Evolutionary conservation across 2,797 vertebrate species (phyloP), one percentile per base, ranked within the genome.

Genomic region (Echiichthys vipera): DNA sequence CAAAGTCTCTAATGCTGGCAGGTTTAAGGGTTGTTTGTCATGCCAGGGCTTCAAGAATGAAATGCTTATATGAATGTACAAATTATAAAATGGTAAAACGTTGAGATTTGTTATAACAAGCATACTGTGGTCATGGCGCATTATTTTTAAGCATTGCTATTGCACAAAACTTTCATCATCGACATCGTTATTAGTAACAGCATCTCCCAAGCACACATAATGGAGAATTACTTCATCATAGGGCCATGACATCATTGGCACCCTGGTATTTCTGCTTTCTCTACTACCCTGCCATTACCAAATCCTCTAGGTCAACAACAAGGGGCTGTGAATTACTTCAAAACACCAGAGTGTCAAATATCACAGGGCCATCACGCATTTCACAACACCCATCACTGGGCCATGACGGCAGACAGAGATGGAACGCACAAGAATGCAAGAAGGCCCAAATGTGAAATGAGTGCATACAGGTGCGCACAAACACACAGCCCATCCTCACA

Each of bases 281-380:
- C 65, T 14, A 65, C 70, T 78, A 86, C 83, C 62, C 72, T 30
- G 25, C 74, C 89, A 82, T 88, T 77, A 83, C 63, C 54, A 77
- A 77, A 90, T 85, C 75, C 77, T 73, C 71, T 85, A 34, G 55
- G 84, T 86, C 81, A 91, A 85, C 78, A 83, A 71, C 91, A 87
- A 70, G 14, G 15, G 73, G 73, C 61, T 81, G 91, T 32, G 85
- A 92, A 91, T 90, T 85, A 90, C 83, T 59, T 77, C 56, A 81
- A 85, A 83, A 90, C 88, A 89, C 75, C 47, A 6, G 20, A 17
- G 74, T 63, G 91, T 65, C 65, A 92, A 89, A 94, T 94, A 89
- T 82, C 85, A 77, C 90, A 59, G 68, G 55, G 63, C 53, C 62
- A 7, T 84, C 70, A 78, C 12, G 78, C 77, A 94, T 93, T 90